A percentile compares a stretch with the other conserved stretches of the same genome.
Conservation (phyloP, 2,113 vertebrate species). For the Ailurus styani region DNA sequence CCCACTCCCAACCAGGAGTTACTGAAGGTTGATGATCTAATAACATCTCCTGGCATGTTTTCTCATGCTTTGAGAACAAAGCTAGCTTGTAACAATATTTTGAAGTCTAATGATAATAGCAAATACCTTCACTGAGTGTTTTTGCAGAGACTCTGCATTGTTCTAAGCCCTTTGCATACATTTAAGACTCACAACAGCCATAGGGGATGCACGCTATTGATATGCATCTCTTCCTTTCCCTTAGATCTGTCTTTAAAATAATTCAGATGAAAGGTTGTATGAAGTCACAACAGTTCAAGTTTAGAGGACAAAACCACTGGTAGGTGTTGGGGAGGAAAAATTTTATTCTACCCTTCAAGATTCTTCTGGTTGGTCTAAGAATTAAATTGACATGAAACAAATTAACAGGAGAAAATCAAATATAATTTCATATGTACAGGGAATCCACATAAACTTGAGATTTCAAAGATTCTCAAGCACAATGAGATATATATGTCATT, state of each 20-base stretch:
- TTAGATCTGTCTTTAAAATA: background rate
- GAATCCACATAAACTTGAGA: background rate
- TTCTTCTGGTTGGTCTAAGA: background rate
- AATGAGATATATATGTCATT: background rate
- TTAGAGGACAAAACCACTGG: background rate
- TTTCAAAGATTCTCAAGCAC: background rate
- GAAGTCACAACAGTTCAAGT: background rate
- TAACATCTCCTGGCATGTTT: background rate
- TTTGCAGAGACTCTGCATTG: background rate
- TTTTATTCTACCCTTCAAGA: background rate
- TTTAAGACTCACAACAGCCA: background rate
- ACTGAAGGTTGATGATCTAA: constrained; percentile 24
- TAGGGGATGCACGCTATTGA: rapidly evolving
- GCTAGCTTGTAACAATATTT: background rate
- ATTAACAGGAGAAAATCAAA: background rate
- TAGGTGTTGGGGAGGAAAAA: background rate
- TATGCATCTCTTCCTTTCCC: background rate
- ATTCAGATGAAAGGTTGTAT: background rate
- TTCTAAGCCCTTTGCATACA: background rate
- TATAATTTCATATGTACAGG: background rate
- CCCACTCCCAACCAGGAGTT: background rate
- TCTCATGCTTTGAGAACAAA: constrained; percentile 13
- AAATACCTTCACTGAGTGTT: background rate
- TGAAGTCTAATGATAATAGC: background rate
- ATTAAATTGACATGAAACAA: background rate